Evolutionary conservation across 2,888 invertebrate species (phyloP), one percentile per base, ranked within the genome.

Genomic region (Nymphalis urticae): DNA sequence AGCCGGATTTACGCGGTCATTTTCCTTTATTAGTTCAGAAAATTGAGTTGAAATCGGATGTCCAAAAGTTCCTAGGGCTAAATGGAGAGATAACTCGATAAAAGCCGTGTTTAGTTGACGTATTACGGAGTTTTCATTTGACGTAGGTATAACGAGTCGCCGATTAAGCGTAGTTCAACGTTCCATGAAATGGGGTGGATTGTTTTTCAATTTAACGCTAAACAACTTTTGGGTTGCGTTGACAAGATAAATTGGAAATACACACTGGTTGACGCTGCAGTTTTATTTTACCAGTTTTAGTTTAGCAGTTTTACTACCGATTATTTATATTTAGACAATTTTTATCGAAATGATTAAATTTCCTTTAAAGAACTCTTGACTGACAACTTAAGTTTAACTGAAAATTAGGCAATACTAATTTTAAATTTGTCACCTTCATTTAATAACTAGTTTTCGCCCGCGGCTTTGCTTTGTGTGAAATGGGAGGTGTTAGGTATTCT

Each of bases 121-220:
- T 68, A 68, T 64, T 67, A 68, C 13, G 51, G 62, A 67, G 64
- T 64, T 71, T 64, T 74, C 58, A 58, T 69, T 71, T 74, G 74
- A 75, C 53, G 71, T 66, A 74, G 73, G 75, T 73, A 68, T 67
- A 73, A 69, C 66, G 50, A 70, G 68, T 50, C 27, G 48, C 24
- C 73, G 73, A 72, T 75, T 74, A 73, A 72, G 69, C 59, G 66
- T 59, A 62, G 69, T 47, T 61, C 69, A 69, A 58, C 68, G 72
- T 75, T 51, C 73, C 75, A 71, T 77, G 75, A 76, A 77, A 76
- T 75, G 66, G 73, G 64, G 71, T 71, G 71, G 73, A 75, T 75
- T 77, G 75, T 77, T 77, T 77, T 77, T 74, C 75, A 75, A 77
- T 76, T 75, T 75, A 71, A 73, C 72, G 75, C 72, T 64, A 70